These are phyloP conservation scores for Mirounga angustirostris DNA, from an alignment of 2,113 vertebrate species.

Conservation along the genomic window DNA sequence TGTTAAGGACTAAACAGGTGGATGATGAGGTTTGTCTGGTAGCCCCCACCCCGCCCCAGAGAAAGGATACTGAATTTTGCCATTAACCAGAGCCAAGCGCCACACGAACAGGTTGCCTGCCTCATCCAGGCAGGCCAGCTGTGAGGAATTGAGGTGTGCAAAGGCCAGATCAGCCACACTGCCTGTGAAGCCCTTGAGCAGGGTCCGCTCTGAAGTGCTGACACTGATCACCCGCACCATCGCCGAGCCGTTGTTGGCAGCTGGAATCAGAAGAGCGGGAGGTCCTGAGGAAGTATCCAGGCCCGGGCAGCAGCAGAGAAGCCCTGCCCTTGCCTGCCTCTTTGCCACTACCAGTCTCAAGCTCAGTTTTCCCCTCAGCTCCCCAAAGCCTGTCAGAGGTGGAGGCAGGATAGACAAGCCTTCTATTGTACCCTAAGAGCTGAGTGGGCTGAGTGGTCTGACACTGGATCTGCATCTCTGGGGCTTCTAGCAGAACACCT, in stretches of 20 bases:
- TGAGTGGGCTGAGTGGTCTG: not conserved
- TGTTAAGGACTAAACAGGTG: conserved; percentile 85
- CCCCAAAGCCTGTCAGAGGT: not conserved
- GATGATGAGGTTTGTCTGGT: not conserved
- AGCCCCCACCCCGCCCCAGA: not conserved
- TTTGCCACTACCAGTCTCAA: not conserved
- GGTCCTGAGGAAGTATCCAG: not conserved
- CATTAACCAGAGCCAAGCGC: conserved; percentile 93
- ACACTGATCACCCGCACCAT: conserved; percentile 97
- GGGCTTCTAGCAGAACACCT: not conserved
- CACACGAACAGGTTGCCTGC: conserved; percentile 97
- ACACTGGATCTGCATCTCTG: not conserved
- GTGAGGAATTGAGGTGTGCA: conserved; percentile 96
- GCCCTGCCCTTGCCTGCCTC: conserved; percentile 1
- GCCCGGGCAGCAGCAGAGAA: not conserved
- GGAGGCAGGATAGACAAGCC: not conserved
- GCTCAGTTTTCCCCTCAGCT: not conserved
- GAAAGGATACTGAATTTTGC: conserved; percentile 96
- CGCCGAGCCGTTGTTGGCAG: conserved; percentile 94
- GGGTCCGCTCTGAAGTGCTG: conserved; percentile 92
- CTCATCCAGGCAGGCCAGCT: conserved; percentile 97
- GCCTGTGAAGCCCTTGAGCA: conserved; percentile 97
- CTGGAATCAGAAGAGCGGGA: conserved; percentile 83
- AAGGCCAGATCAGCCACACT: conserved; percentile 97
- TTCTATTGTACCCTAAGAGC: not conserved